These are phyloP conservation scores for Neostethus bicornis DNA, from an alignment of 2,797 vertebrate species.

Conservation along the genomic window DNA sequence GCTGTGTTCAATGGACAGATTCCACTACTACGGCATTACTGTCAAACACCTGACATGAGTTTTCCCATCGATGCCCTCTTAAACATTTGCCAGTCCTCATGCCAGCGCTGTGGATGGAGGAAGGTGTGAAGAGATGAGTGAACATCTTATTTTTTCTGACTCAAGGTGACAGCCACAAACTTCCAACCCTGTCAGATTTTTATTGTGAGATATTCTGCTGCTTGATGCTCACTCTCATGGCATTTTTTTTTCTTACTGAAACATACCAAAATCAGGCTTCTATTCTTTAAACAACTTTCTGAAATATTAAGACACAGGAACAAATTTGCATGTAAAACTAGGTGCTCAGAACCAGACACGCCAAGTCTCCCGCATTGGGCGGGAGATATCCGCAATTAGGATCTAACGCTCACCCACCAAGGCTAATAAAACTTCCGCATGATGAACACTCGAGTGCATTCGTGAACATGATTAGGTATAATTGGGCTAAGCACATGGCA, in stretches of 20 bases:
- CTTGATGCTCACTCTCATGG: constrained; percentile 1
- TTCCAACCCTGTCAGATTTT: constrained; percentile 2
- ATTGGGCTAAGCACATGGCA: too few relatives aligned
- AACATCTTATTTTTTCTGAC: constrained; percentile 17
- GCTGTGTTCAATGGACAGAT: constrained; percentile 17
- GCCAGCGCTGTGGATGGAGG: constrained; percentile 16
- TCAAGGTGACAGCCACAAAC: constrained; percentile 16
- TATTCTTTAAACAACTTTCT: constrained; percentile 9
- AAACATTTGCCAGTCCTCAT: constrained; percentile 20
- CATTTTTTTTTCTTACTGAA: not conserved
- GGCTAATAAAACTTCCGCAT: too few relatives aligned
- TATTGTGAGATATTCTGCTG: not conserved
- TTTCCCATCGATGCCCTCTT: constrained; percentile 25
- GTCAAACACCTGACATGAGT: constrained; percentile 35
- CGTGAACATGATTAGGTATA: too few relatives aligned
- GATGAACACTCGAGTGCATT: too few relatives aligned
- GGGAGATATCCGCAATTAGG: too few relatives aligned
- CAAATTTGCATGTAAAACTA: too few relatives aligned
- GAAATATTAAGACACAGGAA: too few relatives aligned
- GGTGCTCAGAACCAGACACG: too few relatives aligned
- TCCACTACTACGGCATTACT: constrained; percentile 24
- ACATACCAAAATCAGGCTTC: not conserved
- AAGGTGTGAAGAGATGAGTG: constrained; percentile 11
- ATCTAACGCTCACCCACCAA: too few relatives aligned
- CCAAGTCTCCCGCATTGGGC: too few relatives aligned